phyloP scores from a whole-genome alignment of 2,113 vertebrate species.

The Alethe diademata region DNA sequence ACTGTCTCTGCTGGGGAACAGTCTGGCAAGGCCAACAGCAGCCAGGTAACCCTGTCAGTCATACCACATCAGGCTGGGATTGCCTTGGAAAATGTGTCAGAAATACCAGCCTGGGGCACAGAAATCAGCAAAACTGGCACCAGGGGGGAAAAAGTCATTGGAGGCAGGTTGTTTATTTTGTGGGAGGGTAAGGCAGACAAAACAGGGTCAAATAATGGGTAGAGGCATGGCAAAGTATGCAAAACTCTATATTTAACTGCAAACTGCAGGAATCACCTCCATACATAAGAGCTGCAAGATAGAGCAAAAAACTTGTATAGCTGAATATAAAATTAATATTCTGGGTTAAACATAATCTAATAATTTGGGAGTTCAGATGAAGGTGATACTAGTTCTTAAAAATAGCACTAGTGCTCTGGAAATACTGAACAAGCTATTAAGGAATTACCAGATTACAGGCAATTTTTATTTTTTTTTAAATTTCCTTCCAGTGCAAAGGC shows the following conservation, averaged over 20 bases:
- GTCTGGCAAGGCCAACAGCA: not conserved
- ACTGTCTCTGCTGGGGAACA: not conserved
- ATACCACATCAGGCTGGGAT: not conserved
- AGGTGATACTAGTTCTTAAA: conserved; percentile 1
- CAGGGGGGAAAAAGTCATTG: not conserved
- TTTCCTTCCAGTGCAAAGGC: not conserved
- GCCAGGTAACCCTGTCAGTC: not conserved
- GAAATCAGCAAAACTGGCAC: not conserved
- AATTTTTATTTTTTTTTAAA: not conserved
- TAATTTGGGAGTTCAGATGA: not conserved
- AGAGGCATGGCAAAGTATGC: not conserved
- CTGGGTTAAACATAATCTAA: not conserved
- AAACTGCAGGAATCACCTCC: not conserved
- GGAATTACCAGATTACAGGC: not conserved
- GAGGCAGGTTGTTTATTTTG: not conserved
- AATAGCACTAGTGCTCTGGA: not conserved
- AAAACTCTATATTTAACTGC: not conserved
- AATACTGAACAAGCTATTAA: not conserved
- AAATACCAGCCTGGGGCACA: not conserved
- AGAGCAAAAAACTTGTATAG: not conserved
- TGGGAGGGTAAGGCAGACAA: not conserved
- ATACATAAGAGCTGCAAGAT: not conserved
- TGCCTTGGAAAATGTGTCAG: not conserved
- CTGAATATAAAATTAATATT: not conserved
- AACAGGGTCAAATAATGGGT: not conserved